Evolutionary conservation across 2,888 invertebrate genomes (phyloP), one percentile per base, ranked within the genome.

Genomic region (Lingula anatina): DNA sequence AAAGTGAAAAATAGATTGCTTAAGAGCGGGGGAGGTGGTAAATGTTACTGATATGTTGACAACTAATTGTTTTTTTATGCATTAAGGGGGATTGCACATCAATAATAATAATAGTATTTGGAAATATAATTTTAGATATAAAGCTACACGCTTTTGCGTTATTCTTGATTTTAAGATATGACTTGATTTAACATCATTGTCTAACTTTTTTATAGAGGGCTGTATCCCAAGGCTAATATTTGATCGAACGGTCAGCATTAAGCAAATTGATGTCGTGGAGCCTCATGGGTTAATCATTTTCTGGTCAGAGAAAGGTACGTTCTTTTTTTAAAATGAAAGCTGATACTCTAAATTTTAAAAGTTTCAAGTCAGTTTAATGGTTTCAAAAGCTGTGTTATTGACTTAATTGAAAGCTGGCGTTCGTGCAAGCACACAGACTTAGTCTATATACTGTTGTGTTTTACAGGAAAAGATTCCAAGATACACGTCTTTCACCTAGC

Each of bases 401-500:
- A 9, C 35, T 31, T n/a, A 31, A n/a, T 12, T 9, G n/a, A 31
- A 12, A 12, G 35, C n/a, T n/a, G n/a, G n/a, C n/a, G n/a, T n/a
- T 9, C 35, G 9, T 31, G 9, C 35, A n/a, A n/a, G 35, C 35
- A 31, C 35, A 9, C n/a, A 26, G 15, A 25, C 18, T 7, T 42
- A 7, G 12, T 23, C 23, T 42, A 23, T 9, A 42, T 18, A n/a
- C 9, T 2, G 2, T 18, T 24, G 40, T 43, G 12, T 26, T 25
- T 53, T 54, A 4, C 50, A 86, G 78, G 61, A 78, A 73, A 76
- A 50, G 78, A 78, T 44, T 66, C 74, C n/a, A 73, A 71, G 44
- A 61, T 91, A 20, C 86, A 88, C 76, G 89, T 90, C 1, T 86
- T 90, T 67, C 84, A 90, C n/a, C 71, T 91, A 51, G 82, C 84